phyloP scores from a whole-genome alignment of 2,113 vertebrate species.

The Typhlomys cinereus region DNA sequence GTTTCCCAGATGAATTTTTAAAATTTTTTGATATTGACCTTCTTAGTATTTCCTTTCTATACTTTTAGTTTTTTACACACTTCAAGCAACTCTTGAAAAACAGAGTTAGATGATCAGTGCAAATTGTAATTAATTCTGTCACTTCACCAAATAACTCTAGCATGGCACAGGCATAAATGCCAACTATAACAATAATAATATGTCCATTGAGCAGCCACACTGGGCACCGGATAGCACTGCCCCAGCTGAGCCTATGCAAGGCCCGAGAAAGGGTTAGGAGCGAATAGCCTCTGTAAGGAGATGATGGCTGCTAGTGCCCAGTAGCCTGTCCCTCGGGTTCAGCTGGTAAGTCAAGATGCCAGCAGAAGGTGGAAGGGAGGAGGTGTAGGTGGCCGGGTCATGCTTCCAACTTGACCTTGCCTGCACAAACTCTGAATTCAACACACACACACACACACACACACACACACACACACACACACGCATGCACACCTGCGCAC shows the following conservation, averaged over 20 bases:
- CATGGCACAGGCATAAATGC: not conserved
- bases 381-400: fast-evolving
- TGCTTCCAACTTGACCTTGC: not conserved
- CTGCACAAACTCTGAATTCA: not conserved
- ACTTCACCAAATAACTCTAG: not conserved
- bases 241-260: not conserved
- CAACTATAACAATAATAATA: fast-evolving
- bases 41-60: not conserved
- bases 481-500: no score
- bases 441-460: not conserved
- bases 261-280: fast-evolving
- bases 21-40: not conserved
- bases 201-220: fast-evolving
- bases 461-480: no score
- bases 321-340: not conserved
- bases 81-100: not conserved
- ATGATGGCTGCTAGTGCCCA: not conserved
- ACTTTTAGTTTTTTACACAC: not conserved
- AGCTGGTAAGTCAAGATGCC: not conserved
- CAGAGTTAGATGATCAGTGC: not conserved
- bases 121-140: not conserved
- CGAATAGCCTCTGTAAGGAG: not conserved
- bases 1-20: not conserved
- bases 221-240: fast-evolving
- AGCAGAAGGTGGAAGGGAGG: fast-evolving